A percentile compares a stretch with the other conserved stretches of the same genome.
Evolutionary conservation across 2,797 vertebrate genomes (phyloP).

Genomic region (Lophotriccus pileatus): DNA sequence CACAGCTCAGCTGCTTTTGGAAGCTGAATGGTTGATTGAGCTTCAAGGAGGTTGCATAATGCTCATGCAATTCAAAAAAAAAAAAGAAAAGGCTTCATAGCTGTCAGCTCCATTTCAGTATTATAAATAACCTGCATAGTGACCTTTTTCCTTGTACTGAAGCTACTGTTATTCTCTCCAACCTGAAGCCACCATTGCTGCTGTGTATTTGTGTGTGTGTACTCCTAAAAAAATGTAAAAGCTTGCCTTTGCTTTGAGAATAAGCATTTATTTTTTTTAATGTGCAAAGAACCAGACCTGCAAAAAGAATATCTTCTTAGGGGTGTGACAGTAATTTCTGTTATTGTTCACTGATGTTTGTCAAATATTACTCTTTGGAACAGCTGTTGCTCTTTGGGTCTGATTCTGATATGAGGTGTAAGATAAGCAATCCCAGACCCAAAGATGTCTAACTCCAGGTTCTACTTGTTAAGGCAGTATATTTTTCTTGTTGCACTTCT

Average conservation of each 20-base stretch:
- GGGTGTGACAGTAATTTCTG: neutral
- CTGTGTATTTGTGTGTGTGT: neutral
- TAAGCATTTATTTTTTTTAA: neutral
- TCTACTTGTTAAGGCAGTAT: neutral
- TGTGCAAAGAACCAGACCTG: neutral
- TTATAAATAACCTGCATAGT: conserved; percentile 53
- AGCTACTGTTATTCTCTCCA: neutral
- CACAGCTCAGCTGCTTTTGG: conserved; percentile 52
- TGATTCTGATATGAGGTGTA: neutral
- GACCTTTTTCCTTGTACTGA: conserved; percentile 26
- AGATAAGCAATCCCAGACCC: neutral
- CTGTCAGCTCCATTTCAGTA: conserved; percentile 45
- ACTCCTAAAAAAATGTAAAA: conserved; percentile 39
- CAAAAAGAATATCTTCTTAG: neutral
- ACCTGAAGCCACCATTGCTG: neutral
- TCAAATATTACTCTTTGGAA: neutral
- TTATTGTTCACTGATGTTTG: neutral
- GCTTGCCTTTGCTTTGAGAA: neutral
- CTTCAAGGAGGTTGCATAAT: conserved; percentile 71
- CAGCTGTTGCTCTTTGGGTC: neutral
- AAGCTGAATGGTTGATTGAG: conserved; percentile 56
- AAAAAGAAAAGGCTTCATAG: conserved; percentile 38
- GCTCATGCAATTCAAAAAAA: neutral
- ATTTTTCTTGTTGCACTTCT: neutral
- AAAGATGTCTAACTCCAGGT: neutral